Percentiles rank a stretch among this genome's conserved stretches.
phyloP scores from a whole-genome alignment of 2,888 invertebrate genomes.

The Andrena bucephala region DNA sequence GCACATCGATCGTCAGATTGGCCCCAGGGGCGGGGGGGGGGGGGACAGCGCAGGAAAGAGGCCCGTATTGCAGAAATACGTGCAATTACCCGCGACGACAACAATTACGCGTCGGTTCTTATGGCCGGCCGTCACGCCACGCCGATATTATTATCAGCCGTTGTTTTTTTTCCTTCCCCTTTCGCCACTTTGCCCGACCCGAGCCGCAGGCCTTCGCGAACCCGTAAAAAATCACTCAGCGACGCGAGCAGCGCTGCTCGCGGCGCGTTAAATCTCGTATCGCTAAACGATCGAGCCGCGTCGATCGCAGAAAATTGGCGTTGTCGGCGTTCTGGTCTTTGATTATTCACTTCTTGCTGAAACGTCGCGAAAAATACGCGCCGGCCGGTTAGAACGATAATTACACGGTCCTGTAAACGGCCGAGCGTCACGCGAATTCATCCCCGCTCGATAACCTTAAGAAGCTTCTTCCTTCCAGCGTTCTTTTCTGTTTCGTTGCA shows the following conservation, averaged over 20 bases:
- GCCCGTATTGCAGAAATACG: constrained; percentile 64
- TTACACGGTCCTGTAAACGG: constrained; percentile 68
- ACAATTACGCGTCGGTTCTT: constrained; percentile 76
- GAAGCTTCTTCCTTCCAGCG: not conserved
- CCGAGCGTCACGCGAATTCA: constrained; percentile 64
- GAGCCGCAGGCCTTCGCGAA: constrained; percentile 1
- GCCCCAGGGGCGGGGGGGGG: not conserved
- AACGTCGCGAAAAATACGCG: constrained; percentile 61
- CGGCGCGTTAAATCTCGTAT: constrained; percentile 40
- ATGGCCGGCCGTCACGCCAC: constrained; percentile 76
- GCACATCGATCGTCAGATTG: constrained; percentile 68
- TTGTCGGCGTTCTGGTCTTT: constrained; percentile 59
- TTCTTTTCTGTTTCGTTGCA: not conserved
- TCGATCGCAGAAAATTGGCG: constrained; percentile 33
- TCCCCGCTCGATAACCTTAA: constrained; percentile 53
- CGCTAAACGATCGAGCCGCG: constrained; percentile 25
- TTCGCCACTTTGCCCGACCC: not conserved
- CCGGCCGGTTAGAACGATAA: constrained; percentile 66
- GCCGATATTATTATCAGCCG: constrained; percentile 57
- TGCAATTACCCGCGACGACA: constrained; percentile 75
- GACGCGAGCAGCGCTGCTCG: not conserved
- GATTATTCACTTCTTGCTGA: constrained; percentile 55
- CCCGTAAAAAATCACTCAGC: constrained; percentile 44
- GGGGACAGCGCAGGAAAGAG: constrained; percentile 34
- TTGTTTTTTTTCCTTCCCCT: not conserved